Conservation (phyloP, 1,140 invertebrate species). For the Neotoxoptera formosana region DNA sequence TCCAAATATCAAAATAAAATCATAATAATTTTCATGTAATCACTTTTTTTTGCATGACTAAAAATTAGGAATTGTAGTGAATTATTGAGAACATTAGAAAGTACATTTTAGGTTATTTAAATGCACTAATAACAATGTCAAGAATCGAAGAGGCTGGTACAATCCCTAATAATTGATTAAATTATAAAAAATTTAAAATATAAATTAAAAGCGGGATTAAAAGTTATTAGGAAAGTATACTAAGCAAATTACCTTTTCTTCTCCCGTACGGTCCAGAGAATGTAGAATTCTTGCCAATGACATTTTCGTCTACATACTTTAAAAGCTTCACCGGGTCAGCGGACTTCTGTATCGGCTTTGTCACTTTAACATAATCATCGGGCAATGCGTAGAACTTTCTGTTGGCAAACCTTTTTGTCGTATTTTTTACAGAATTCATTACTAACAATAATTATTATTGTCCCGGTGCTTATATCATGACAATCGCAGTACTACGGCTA, state of each 20-base stretch:
- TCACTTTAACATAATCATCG: constrained; percentile 63
- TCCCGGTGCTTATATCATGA: neutral
- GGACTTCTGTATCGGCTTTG: constrained; percentile 65
- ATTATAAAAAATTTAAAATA: neutral
- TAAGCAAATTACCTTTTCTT: constrained; percentile 76
- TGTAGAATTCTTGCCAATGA: constrained; percentile 79
- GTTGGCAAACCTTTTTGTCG: constrained; percentile 65
- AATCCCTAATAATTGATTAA: neutral
- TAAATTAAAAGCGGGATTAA: too few species aligned
- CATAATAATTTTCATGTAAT: neutral
- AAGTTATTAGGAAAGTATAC: neutral
- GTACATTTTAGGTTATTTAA: neutral
- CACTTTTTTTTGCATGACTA: neutral
- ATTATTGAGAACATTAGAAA: neutral
- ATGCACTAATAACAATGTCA: neutral
- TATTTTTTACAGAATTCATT: constrained; percentile 47
- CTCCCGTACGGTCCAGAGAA: constrained; percentile 83
- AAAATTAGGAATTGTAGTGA: neutral
- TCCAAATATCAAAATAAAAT: too few species aligned
- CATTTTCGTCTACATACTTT: constrained; percentile 80
- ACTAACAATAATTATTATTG: neutral
- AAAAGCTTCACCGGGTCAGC: constrained; percentile 75
- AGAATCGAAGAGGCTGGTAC: neutral
- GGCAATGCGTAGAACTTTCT: constrained; percentile 67
- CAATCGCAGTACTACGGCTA: neutral